Evolutionary conservation across 1,140 invertebrate genomes (phyloP).

Genomic region (Ladona fulva): DNA sequence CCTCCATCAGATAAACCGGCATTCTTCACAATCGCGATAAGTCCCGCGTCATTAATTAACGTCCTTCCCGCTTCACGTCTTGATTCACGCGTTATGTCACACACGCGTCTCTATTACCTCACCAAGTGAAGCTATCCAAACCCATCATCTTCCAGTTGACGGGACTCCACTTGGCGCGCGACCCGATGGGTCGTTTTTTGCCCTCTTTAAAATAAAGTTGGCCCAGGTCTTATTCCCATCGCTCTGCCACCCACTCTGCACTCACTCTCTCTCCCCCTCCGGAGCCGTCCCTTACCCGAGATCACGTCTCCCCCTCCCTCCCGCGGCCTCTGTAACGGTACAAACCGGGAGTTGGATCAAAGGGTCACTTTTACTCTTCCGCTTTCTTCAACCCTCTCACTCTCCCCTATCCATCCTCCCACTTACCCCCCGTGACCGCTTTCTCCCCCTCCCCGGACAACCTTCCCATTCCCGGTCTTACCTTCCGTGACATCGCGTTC

Average conservation of each 20-base stretch:
- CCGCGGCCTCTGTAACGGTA: not conserved
- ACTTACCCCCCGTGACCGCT: not conserved
- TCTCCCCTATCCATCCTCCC: not conserved
- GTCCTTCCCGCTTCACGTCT: too few relatives aligned
- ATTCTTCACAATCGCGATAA: too few relatives aligned
- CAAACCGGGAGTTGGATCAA: not conserved
- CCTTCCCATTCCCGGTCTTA: not conserved
- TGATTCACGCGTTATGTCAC: too few relatives aligned
- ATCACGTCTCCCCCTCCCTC: not conserved
- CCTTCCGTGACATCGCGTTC: not conserved
- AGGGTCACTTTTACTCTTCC: slow-evolving; percentile 8
- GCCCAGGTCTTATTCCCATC: not conserved
- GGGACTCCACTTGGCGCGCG: too few relatives aligned
- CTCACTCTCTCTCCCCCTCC: not conserved
- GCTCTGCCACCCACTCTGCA: not conserved
- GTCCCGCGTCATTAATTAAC: too few relatives aligned
- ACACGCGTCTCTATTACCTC: too few relatives aligned
- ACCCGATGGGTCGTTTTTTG: too few relatives aligned
- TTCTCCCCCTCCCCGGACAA: not conserved
- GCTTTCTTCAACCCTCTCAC: not conserved
- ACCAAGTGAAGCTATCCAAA: too few relatives aligned
- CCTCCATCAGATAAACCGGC: too few relatives aligned
- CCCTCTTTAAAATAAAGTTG: not conserved
- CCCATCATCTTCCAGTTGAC: too few relatives aligned
- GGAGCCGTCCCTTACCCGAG: not conserved